Evolutionary conservation across 2,888 invertebrate genomes (phyloP), one percentile per base, ranked within the genome.

Genomic region (Heliconius erato): DNA sequence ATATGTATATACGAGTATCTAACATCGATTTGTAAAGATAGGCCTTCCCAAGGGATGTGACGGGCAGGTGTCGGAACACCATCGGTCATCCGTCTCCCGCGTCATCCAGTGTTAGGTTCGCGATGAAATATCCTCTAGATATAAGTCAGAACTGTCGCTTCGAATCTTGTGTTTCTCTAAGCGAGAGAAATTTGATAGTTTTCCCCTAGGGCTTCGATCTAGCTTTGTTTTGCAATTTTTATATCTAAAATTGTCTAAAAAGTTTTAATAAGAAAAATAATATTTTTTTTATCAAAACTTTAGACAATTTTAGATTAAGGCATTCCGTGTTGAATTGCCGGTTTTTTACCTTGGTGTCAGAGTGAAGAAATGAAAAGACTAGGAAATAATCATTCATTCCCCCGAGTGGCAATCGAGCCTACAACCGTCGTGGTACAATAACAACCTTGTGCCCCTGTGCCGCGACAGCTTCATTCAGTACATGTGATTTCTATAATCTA

Each of bases 51-150:
- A 63, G 82, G 59, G 79, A 68, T 40, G 71, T 59, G 67, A 80
- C 49, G 26, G 49, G 77, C 83, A 74, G 78, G 74, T 81, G 83
- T 81, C 74, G 59, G 44, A 59, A 80, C 74, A 59, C 72, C 81
- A 83, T 83, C 81, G 78, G 69, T 81, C 83, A 78, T 83, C 74
- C 59, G 72, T 68, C 67, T 82, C 79, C 40, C 71, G 28, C 76
- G 83, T 79, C 74, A 67, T 28, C 79, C 79, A 67, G 78, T 76
- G 83, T 83, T 82, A 54, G 71, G 71, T 77, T 79, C 74, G 71
- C 54, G 59, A 72, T 77, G 82, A 83, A 83, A 79, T 79, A 82
- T 72, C 68, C 54, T 28, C 54, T 65, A 69, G 68, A 76, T 80
- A 80, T 49, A 80, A 67, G 54, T 80, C 74, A 76, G 23, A 35